Evolutionary conservation across 1,140 invertebrate species (phyloP), one percentile per base, ranked within the genome.

Genomic region (Sarcophaga peregrina): DNA sequence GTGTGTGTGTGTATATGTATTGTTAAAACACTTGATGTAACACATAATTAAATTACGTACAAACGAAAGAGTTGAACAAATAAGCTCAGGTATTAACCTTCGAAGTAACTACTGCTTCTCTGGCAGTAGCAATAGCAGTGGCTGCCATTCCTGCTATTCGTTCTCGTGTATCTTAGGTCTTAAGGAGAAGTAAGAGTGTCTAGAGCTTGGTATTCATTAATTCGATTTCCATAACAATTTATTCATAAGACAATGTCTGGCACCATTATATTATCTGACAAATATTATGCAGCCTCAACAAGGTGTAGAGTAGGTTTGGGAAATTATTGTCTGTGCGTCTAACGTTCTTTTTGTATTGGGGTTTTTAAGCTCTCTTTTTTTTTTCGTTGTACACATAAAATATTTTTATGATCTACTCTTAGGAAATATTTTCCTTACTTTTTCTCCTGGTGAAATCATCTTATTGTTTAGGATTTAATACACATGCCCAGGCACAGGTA

Each of bases 151-250:
- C 17, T 25, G 9, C 13, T n/a, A n/a, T n/a, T n/a, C n/a, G n/a
- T n/a, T n/a, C n/a, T n/a, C 11, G 83, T 83, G 85, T 83, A 83
- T 86, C 85, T 86, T 86, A 86, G 86, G 86, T 47, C 81, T 68
- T 72, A 46, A 45, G 20, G 15, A 37, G 25, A 37, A 37, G 1
- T 37, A 37, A 52, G 8, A 46, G 72, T 13, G 82, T 58, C 54
- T 50, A 50, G 81, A 87, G 86, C 87, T 86, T 86, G 87, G 88
- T 88, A 87, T 89, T 89, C 88, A 89, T 89, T 89, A 89, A 89
- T 89, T 89, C 88, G 88, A 89, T 89, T 89, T 89, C 88, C 88
- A 89, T 89, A 89, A 89, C 88, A 89, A 89, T 89, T 89, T 89
- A 89, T 89, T 89, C 88, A 89, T 89, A 89, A 89, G 88, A 89